These are phyloP conservation scores for Alfaro cultratus DNA, from an alignment of 2,797 vertebrate genomes.

Conservation along the genomic window DNA sequence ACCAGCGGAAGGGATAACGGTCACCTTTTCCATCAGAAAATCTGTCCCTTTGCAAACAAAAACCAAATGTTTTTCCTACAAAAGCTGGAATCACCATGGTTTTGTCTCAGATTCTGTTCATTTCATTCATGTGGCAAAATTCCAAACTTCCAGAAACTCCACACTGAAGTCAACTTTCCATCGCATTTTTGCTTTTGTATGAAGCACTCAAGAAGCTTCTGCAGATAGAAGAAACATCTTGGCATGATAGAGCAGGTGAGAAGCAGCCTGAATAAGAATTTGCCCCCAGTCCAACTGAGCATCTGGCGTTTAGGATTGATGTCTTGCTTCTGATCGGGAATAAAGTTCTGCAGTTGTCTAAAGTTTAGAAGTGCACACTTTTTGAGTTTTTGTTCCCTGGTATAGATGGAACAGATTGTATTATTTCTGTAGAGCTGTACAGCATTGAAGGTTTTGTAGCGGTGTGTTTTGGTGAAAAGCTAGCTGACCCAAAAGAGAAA, in stretches of 20 bases:
- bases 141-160: neutral
- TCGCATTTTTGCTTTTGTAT: neutral
- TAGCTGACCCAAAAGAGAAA: neutral
- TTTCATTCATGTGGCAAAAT: neutral
- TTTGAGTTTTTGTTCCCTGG: neutral
- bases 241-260: neutral
- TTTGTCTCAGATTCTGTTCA: neutral
- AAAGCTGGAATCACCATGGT: neutral
- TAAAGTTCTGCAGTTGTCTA: neutral
- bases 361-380: neutral
- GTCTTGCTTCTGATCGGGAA: neutral
- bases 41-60: neutral
- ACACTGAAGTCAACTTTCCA: neutral
- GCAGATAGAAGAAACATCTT: neutral
- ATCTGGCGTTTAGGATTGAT: neutral
- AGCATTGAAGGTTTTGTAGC: neutral
- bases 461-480: neutral
- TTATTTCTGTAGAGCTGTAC: neutral
- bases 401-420: neutral
- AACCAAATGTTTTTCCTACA: neutral
- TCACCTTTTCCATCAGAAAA: neutral
- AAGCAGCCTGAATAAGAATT: neutral
- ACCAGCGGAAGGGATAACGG: neutral
- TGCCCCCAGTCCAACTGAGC: neutral
- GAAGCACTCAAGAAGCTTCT: neutral